Evolutionary conservation across 2,113 vertebrate genomes (phyloP), one percentile per base, ranked within the genome.

Genomic region (Collichthys lucidus): DNA sequence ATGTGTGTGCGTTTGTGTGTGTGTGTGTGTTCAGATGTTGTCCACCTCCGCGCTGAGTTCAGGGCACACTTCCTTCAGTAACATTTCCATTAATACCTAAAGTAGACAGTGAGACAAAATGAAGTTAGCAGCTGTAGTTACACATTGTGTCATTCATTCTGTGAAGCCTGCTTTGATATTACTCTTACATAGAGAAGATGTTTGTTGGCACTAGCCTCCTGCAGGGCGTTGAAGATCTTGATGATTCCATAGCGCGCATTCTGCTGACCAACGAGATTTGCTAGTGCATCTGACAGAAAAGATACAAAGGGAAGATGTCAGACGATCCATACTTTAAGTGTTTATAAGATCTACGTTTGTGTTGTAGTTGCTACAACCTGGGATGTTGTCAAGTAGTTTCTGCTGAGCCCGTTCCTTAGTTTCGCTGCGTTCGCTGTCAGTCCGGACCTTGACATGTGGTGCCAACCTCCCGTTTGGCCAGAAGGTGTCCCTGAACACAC

Each of bases 371-470:
- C 92, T 92, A 99, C 26, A 26, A 26, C 98, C 98, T 95, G 98
- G 98, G 93, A 99, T 97, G 91, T 99, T 99, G 88, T 99, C 98
- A 70, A 99, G 97, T 84, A 99, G 94, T 93, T 99, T 99, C 94
- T 98, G 98, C 88, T 97, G 98, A 50, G 98, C 98, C 74, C 94
- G 95, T 88, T 97, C 97, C 86, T 99, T 99, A 0, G 97, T 98
- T 82, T 97, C 96, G 40, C 84, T 95, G 74, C 96, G 96, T 71
- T 97, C 96, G 2, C 93, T 88, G 11, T 97, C 88, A 0, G 95
- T 97, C 82, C 95, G 95, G 83, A 92, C 85, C 74, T 89, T 94
- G 0, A 92, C 89, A 0, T 95, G 94, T 3, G 96, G 93, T 0
- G 98, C 97, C 82, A 98, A 74, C 86, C 96, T 97, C 53, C 98